Base-by-base conservation (phyloP, 2,888 invertebrate species). In the Copidosoma aretas region DNA sequence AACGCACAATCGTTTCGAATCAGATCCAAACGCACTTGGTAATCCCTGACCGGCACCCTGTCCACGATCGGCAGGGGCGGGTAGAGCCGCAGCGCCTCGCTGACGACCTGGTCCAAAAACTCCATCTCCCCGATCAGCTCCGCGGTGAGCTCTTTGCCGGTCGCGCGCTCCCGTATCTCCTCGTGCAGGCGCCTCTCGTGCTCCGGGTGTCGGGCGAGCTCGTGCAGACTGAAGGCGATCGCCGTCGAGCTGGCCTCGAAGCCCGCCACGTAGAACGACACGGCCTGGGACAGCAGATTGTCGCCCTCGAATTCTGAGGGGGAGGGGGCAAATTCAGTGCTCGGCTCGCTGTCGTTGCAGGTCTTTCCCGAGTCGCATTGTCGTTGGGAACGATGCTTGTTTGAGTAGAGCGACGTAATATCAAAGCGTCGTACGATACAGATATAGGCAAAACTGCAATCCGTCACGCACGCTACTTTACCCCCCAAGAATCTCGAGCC, bases 11-110 rank as follows among this genome's bases (percentile, higher is more conserved):
- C n/a, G n/a, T n/a, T n/a, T n/a, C n/a, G n/a, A n/a, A n/a, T n/a
- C n/a, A n/a, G n/a, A n/a, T 32, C 4, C 25, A 25, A 3, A 52
- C 19, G 19, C 46, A 78, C 79, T 65, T 76, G 59, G 19, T 79
- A 80, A 72, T 79, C 74, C n/a, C 12, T 60, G 10, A 53, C 53
- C 17, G 78, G 70, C 53, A 77, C 70, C 70, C 80, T 75, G 56
- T 81, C 79, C 12, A 74, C 62, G 8, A 79, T 63, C 1, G 80
- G 78, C 24, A 80, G 62, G 46, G 80, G 78, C 17, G 80, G 80
- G 72, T 79, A 76, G 32, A 80, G 46, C 53, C 80, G 74, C n/a
- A 80, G 65, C 4, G 76, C 69, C 70, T 81, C 80, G 32, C 68
- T 72, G n/a, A 80, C 59, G n/a, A 77, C 72, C 43, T 71, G 70